Conservation (phyloP, 2,888 invertebrate species). For the Tetranychus truncatus region DNA sequence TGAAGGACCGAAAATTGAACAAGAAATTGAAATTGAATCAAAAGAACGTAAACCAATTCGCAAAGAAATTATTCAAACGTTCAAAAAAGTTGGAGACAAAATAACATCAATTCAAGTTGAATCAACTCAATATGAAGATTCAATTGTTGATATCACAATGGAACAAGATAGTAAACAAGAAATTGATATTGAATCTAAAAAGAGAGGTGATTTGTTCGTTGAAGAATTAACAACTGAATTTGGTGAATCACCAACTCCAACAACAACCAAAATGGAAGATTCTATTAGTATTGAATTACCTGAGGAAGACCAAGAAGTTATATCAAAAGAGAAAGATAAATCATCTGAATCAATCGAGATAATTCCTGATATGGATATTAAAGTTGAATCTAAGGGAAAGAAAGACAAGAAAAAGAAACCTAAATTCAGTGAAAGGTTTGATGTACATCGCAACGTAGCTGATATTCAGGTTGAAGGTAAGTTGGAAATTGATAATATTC, state of each 20-base stretch:
- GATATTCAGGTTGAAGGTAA: neutral
- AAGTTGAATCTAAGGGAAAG: neutral
- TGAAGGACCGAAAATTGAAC: neutral
- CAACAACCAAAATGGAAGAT: neutral
- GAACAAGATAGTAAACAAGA: neutral
- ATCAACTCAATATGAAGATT: constrained; percentile 1
- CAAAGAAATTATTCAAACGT: neutral
- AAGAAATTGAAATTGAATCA: neutral
- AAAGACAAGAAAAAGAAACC: neutral
- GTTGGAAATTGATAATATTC: neutral
- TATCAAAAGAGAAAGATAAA: neutral
- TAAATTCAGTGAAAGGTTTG: neutral
- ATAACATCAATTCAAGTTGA: neutral
- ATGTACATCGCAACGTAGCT: neutral
- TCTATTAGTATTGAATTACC: neutral
- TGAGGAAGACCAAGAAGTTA: neutral
- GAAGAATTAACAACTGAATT: neutral
- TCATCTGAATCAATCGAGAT: neutral
- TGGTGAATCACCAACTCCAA: neutral
- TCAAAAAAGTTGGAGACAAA: neutral
- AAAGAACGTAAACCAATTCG: neutral
- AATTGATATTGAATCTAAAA: neutral
- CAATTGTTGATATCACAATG: neutral
- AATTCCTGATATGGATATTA: neutral
- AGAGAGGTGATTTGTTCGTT: neutral